Percentiles rank a stretch among this genome's conserved stretches.
These are phyloP conservation scores for Hydraecia micacea DNA, from an alignment of 2,888 invertebrate species.

Conservation along the genomic window DNA sequence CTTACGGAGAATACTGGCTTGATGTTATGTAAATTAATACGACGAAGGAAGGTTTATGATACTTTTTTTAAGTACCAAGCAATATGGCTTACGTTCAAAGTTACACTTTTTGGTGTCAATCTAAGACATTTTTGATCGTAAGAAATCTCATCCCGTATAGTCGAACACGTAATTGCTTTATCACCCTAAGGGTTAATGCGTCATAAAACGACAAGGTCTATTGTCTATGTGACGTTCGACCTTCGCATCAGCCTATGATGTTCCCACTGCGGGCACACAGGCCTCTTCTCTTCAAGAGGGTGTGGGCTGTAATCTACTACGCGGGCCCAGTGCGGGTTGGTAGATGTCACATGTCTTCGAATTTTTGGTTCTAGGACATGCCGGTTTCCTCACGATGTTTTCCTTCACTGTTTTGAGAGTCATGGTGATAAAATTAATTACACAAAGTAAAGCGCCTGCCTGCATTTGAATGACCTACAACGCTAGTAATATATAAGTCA, in stretches of 20 bases:
- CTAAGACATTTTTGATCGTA: background rate
- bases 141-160: background rate
- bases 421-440: too few relatives aligned
- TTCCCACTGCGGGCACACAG: background rate
- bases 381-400: too few relatives aligned
- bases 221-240: background rate
- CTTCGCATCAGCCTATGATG: background rate
- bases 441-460: too few relatives aligned
- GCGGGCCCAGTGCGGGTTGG: too few relatives aligned
- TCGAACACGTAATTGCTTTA: background rate
- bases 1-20: background rate
- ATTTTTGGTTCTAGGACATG: too few relatives aligned
- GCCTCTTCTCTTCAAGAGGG: background rate
- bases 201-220: background rate
- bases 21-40: background rate
- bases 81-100: background rate
- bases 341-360: too few relatives aligned
- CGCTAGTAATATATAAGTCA: too few relatives aligned
- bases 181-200: background rate
- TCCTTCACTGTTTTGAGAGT: too few relatives aligned
- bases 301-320: background rate
- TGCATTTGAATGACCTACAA: too few relatives aligned
- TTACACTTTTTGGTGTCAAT: background rate
- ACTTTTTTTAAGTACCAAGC: background rate
- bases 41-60: too few relatives aligned